Evolutionary conservation across 2,113 vertebrate genomes (phyloP).

Genomic region (Turnix velox): DNA sequence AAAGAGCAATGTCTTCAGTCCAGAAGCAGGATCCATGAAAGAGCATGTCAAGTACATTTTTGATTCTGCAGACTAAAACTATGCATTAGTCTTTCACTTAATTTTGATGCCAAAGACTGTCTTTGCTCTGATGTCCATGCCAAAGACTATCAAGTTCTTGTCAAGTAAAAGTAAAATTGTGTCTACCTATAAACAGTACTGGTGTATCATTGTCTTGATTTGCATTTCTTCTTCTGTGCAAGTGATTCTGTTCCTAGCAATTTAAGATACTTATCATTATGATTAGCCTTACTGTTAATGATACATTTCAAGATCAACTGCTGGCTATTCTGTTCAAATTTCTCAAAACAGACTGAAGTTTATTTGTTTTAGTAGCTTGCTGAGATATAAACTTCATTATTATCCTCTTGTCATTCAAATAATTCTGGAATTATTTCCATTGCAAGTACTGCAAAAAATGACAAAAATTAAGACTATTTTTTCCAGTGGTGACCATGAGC

Average conservation of each 20-base stretch:
- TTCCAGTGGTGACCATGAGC: background rate
- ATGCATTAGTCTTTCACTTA: background rate
- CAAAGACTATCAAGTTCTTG: background rate
- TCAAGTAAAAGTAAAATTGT: background rate
- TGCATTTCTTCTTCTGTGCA: background rate
- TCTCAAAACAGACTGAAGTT: background rate
- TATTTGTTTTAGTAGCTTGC: background rate
- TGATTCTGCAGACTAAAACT: background rate
- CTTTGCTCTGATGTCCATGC: background rate
- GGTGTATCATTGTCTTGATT: background rate
- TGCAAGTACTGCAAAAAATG: background rate
- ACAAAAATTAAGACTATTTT: background rate
- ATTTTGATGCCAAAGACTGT: background rate
- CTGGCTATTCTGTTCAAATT: background rate
- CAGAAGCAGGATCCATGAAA: background rate
- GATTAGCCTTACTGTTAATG: background rate
- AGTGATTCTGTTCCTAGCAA: background rate
- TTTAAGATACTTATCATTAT: background rate
- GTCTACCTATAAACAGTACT: background rate
- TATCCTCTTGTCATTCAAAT: constrained; percentile 1
- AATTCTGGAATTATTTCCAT: background rate
- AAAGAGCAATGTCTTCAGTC: background rate
- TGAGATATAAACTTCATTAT: background rate
- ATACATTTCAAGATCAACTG: background rate
- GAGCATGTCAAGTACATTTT: background rate